A percentile compares a stretch with the other conserved stretches of the same genome.
Conservation (phyloP, 2,888 invertebrate genomes). For the Meta bourneti region DNA sequence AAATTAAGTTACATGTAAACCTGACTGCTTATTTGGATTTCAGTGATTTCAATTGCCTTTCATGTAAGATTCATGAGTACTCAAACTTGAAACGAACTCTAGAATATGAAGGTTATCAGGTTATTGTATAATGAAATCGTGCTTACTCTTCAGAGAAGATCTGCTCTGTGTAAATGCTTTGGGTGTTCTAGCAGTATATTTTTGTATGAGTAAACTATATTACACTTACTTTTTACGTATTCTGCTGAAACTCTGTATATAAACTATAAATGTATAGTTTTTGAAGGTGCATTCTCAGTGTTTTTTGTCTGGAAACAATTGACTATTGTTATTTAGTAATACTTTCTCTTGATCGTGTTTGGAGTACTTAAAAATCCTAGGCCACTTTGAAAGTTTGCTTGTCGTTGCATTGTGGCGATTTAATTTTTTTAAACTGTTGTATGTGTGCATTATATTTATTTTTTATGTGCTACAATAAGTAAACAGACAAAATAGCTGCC, state of each 20-base stretch:
- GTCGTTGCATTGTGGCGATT: constrained; percentile 12
- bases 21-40: not conserved
- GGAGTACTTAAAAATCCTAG: not conserved
- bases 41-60: not conserved
- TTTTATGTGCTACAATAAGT: constrained; percentile 58
- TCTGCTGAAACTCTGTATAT: constrained; percentile 5
- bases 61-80: not conserved
- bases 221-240: not conserved
- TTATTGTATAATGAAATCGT: not conserved
- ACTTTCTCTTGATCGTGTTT: not conserved
- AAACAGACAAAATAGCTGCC: constrained; percentile 64
- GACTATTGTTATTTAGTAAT: not conserved
- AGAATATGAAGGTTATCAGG: not conserved
- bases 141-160: not conserved
- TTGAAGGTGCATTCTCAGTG: constrained; percentile 35
- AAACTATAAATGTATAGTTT: constrained; percentile 31
- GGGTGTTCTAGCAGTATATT: not conserved
- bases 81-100: not conserved
- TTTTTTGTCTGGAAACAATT: constrained; percentile 21
- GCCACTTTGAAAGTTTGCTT: constrained; percentile 1
- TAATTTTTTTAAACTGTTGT: constrained; percentile 46
- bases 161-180: not conserved
- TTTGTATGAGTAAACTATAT: not conserved
- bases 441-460: constrained; percentile 42
- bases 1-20: not conserved